Percentiles rank a stretch among this genome's conserved stretches.
These are phyloP conservation scores for Tetramorium simillimum DNA, from an alignment of 1,140 invertebrate species.

Conservation along the genomic window DNA sequence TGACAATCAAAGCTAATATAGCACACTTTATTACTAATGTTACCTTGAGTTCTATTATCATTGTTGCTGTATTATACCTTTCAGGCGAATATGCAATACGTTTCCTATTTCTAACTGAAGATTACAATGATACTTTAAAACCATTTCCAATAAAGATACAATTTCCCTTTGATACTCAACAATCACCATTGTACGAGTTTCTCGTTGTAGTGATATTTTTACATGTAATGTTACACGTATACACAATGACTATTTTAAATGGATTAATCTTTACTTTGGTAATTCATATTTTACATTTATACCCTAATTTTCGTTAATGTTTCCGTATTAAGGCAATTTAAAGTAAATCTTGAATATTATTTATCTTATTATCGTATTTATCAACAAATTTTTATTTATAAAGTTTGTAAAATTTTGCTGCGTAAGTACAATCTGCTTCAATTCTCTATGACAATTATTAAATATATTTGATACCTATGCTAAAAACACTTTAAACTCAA, in stretches of 20 bases:
- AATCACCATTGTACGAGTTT: slow-evolving; percentile 1
- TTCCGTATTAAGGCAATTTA: not conserved
- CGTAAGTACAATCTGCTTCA: not conserved
- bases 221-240: not conserved
- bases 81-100: not conserved
- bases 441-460: not conserved
- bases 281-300: not conserved
- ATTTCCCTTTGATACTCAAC: slow-evolving; percentile 1
- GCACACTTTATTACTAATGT: not conserved
- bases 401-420: too few species aligned
- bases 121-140: not conserved
- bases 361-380: too few species aligned
- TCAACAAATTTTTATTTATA: too few species aligned
- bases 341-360: too few species aligned
- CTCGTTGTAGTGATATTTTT: not conserved
- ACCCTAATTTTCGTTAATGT: too few species aligned
- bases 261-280: slow-evolving; percentile 14
- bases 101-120: not conserved
- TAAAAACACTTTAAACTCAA: too few species aligned
- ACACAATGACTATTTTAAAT: not conserved
- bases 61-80: not conserved
- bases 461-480: too few species aligned
- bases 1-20: slow-evolving; percentile 10
- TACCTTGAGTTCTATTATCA: not conserved
- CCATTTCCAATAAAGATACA: slow-evolving; percentile 16